Percentiles rank a stretch among this genome's conserved stretches.
These are phyloP conservation scores for Bombyx huttoni DNA, from an alignment of 2,888 invertebrate species.

Conservation along the genomic window DNA sequence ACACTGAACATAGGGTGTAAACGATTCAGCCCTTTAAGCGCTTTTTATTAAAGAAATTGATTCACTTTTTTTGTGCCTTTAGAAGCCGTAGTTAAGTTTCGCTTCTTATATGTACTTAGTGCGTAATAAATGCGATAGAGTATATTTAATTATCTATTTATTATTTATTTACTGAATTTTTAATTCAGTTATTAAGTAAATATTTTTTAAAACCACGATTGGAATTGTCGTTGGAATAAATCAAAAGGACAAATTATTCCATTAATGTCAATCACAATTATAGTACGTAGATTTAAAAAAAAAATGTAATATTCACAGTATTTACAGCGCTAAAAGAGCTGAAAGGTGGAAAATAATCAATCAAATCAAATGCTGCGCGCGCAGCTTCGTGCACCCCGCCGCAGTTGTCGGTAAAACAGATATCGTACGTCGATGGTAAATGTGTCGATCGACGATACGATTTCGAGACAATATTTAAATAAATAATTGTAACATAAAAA, in stretches of 20 bases:
- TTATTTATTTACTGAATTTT: too few relatives aligned
- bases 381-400: constrained; percentile 15
- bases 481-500: not conserved
- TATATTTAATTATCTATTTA: too few relatives aligned
- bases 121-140: too few relatives aligned
- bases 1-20: constrained; percentile 7
- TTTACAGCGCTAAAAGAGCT: constrained; percentile 18
- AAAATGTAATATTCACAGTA: not conserved
- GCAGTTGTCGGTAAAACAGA: constrained; percentile 19
- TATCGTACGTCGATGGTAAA: constrained; percentile 2
- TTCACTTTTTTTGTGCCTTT: too few relatives aligned
- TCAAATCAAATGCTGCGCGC: constrained; percentile 31
- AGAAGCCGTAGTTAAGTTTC: too few relatives aligned
- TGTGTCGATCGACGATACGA: constrained; percentile 15
- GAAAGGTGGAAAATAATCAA: constrained; percentile 9
- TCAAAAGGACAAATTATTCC: too few relatives aligned
- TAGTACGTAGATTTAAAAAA: not conserved
- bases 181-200: too few relatives aligned
- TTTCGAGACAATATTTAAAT: constrained; percentile 12
- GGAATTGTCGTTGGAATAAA: too few relatives aligned
- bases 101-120: too few relatives aligned
- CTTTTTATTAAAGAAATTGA: constrained; percentile 3
- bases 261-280: not conserved
- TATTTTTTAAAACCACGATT: too few relatives aligned
- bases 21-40: constrained; percentile 14